Base-by-base conservation (phyloP, 2,113 vertebrate species). In the Xiphorhynchus elegans region DNA sequence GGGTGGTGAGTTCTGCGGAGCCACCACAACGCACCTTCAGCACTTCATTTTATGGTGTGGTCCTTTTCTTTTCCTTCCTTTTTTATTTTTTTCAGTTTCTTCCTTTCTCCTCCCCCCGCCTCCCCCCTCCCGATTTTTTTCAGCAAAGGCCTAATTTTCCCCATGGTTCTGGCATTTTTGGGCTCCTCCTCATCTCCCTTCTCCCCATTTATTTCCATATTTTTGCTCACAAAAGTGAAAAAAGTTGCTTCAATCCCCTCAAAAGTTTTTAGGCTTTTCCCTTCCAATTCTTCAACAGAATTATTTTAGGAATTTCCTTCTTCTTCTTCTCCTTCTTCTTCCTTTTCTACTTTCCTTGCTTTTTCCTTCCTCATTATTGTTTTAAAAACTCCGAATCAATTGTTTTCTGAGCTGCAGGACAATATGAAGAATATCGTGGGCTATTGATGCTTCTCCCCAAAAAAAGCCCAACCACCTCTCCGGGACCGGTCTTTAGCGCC, bases 141-240 rank as follows among this genome's bases (percentile, higher is more conserved):
- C 35, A 11, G 19, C 35, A 55, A 69, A 79, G 69, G 76, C 44
- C 78, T 75, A 6, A 21, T 66, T 75, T 35, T 29, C 4, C 6
- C 7, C 7, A 1, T 1, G 6, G 24, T 81, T 35, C 13, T 16
- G 12, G 25, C 1, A 0, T 4, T 63, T 69, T 64, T 20, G 44
- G 21, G 5, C 2, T 64, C 18, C 24, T 5, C 13, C 5, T 25
- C 12, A 26, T 23, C 21, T 13, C 2, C 17, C 1, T 8, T 2
- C 8, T 2, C 11, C 18, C 26, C 7, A 3, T 28, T 28, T 52
- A 62, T 74, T 40, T 16, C n/a, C 5, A 0, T 46, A 33, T 64
- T 29, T 80, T 85, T 1, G 0, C 68, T 82, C 69, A 8, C 33
- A 19, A 33, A 56, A 31, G 17, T 19, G 17, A 55, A 56, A 33